Evolutionary conservation across 2,113 vertebrate genomes (phyloP), one percentile per base, ranked within the genome.

Genomic region (Pipra filicauda): DNA sequence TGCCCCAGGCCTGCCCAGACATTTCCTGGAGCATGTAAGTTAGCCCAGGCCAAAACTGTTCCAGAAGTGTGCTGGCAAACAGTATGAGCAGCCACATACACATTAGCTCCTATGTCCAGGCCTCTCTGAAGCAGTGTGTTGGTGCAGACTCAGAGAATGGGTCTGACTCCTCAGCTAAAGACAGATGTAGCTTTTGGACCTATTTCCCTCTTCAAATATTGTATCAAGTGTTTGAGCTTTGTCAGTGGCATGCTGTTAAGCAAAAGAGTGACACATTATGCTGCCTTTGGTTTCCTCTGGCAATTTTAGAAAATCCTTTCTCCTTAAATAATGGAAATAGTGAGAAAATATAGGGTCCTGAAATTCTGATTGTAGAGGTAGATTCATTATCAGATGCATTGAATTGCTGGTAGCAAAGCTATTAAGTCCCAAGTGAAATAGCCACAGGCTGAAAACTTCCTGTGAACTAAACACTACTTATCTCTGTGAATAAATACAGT

Each of bases 11-110:
- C 5, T 15, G 37, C 21, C 31, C 51, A 74, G 37, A 16, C 3
- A 18, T 44, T 77, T 13, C 4, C 49, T 39, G 12, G 26, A 83
- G 17, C 2, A 3, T 1, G 0, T 11, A 35, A 23, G 12, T 22
- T 37, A 17, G 12, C 17, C 30, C 52, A 17, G 28, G 5, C 3
- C 33, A 85, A 54, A 64, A 37, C 31, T 15, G 28, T 41, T 22
- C 21, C 37, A 46, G 57, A 58, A 58, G 6, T 2, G 6, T 51
- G 6, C 35, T 33, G 35, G 28, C 18, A 69, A 51, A 30, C 1
- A 21, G 7, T 8, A 7, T 44, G 14, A 27, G 54, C 8, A 19
- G 17, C 8, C 30, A 33, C 22, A 9, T 7, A 27, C 3, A 11
- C 28, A 43, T 4, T 52, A 18, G 22, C n/a, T 17, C 11, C 39